A percentile compares a stretch with the other conserved stretches of the same genome.
phyloP scores from a whole-genome alignment of 1,140 invertebrate species.

The Drosophila varians region DNA sequence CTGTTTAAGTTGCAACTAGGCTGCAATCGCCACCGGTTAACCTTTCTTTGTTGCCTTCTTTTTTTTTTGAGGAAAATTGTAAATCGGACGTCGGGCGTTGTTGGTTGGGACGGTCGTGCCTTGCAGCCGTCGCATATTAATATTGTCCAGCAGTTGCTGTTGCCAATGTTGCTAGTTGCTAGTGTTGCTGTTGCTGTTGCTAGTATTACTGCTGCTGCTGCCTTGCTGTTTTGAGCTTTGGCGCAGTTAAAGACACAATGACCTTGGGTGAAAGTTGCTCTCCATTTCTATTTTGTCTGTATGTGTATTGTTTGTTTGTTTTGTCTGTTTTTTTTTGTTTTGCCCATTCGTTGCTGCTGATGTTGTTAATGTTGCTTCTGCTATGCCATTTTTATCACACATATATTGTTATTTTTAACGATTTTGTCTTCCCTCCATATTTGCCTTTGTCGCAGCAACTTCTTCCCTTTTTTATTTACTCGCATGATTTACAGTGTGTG shows the following conservation, averaged over 20 bases:
- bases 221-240: constrained; percentile 46
- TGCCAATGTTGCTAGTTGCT: constrained; percentile 31
- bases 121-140: constrained; percentile 35
- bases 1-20: background rate
- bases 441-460: constrained; percentile 26
- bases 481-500: constrained; percentile 29
- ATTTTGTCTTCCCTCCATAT: constrained; percentile 53
- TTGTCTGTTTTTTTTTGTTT: constrained; percentile 25
- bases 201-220: constrained; percentile 27
- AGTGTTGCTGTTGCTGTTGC: constrained; percentile 20
- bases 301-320: constrained; percentile 43
- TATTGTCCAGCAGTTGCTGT: constrained; percentile 39
- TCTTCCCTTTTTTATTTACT: constrained; percentile 51
- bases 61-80: constrained; percentile 24
- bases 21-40: background rate
- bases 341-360: constrained; percentile 32
- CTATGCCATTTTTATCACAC: constrained; percentile 45
- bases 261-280: constrained; percentile 83
- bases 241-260: constrained; percentile 82
- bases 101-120: constrained; percentile 21
- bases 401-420: constrained; percentile 69
- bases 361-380: constrained; percentile 22
- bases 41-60: background rate
- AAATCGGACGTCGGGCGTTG: constrained; percentile 37
- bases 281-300: constrained; percentile 78